Base-by-base conservation (phyloP, 64 coral and sea anemone species). In the Platygyra sinensis region DNA sequence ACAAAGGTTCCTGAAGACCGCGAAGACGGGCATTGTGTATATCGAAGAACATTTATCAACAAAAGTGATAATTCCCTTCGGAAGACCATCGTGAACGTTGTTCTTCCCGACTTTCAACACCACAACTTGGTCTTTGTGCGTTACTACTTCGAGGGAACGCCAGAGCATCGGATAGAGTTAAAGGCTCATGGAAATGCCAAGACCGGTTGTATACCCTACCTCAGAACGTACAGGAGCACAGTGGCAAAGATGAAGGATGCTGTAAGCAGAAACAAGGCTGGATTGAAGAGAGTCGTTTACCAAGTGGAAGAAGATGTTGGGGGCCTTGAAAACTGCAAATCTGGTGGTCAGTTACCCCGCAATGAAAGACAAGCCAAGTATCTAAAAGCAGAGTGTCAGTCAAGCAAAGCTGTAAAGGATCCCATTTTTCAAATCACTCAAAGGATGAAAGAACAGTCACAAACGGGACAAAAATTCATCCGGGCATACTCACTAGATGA, bases 341-440 rank as follows among this genome's bases (percentile, higher is more conserved):
- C 87, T n/a, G 46, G 24, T 52, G 92, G 79, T 10, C 30, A 39
- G 30, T 52, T 94, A 27, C 87, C 87, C 0, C 30, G 80, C n/a
- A 78, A n/a, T n/a, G n/a, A n/a, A n/a, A n/a, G n/a, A n/a, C n/a
- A n/a, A n/a, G n/a, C n/a, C n/a, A n/a, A n/a, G n/a, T 89, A 89
- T n/a, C n/a, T 94, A 33, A 94, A 94, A 32, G 30, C 10, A 22
- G 78, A 82, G 28, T 39, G 61, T 36, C 73, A 36, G 25, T 3
- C 27, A 73, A 4, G 51, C 13, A 86, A 87, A 50, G n/a, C 46
- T 13, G 69, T 82, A 8, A 76, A 30, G 62, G 92, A 89, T 59
- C 87, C 92, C 0, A 94, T 94, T 74, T 52, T 94, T 20, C 22
- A 79, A 65, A 89, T 94, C 22, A 94, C 92, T 20, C 28, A 89